Evolutionary conservation across 1,140 invertebrate genomes (phyloP), one percentile per base, ranked within the genome.

Genomic region (Drosophila chauvacae): DNA sequence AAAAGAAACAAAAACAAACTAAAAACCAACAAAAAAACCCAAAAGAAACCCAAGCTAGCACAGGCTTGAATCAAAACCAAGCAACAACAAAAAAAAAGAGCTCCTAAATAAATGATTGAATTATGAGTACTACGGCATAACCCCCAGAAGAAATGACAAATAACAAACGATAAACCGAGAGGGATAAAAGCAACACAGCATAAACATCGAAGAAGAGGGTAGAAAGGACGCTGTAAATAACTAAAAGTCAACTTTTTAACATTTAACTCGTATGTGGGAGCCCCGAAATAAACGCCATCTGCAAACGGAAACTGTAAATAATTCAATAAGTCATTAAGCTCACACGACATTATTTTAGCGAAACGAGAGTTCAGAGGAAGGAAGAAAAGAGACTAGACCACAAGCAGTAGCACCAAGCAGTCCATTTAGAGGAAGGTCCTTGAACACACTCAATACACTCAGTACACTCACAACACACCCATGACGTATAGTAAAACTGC

Each of bases 401-500:
- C 26, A 48, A 68, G 53, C 51, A 55, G 33, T 55, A 53, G 51
- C 33, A 16, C 16, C 47, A 30, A 55, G 51, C 53, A 56, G 60
- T 48, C 61, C 35, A 51, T 42, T 23, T 41, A 16, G 37, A 35
- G 45, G 16, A 37, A 50, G 20, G 45, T 35, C 30, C 60, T 65
- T 44, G 4, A 44, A n/a, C 10, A 42, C 23, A 42, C 14, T n/a
- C 20, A 50, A 23, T 6, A 53, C 42, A 65, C 39, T 60, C 18
- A 68, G 35, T 47, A 42, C 50, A 65, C 39, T 60, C 18, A 68
- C 28, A 44, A 42, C 50, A 23, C 44, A 23, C 61, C 37, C 39
- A 53, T 39, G 45, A 74, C 55, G 60, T 60, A 77, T 85, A 81
- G 78, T 56, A 64, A 81, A 85, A 85, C 82, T 86, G 82, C 82